These are phyloP conservation scores for Empis stercorea DNA, from an alignment of 2,888 invertebrate species.

Conservation along the genomic window DNA sequence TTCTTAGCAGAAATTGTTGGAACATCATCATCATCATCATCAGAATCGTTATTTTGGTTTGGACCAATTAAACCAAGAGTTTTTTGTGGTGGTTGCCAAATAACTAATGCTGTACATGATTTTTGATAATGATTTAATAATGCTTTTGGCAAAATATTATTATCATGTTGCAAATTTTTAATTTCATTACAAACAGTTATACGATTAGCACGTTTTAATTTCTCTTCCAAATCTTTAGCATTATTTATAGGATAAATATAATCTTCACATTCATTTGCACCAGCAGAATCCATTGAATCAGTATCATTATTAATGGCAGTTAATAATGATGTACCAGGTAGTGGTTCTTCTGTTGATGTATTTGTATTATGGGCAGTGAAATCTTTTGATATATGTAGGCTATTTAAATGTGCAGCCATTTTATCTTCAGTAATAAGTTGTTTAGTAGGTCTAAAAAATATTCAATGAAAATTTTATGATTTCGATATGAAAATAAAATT, in stretches of 20 bases:
- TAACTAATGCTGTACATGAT: slow-evolving; percentile 65
- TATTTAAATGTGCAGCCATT: slow-evolving; percentile 67
- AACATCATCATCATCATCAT: too few relatives aligned
- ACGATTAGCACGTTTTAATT: slow-evolving; percentile 39
- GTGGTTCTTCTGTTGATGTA: background rate
- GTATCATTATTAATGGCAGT: slow-evolving; percentile 1
- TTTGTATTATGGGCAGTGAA: slow-evolving; percentile 18
- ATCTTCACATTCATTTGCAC: background rate
- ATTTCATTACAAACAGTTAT: slow-evolving; percentile 59
- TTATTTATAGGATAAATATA: slow-evolving; percentile 17
- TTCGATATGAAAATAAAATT: background rate
- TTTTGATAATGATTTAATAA: slow-evolving; percentile 52
- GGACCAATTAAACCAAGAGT: too few relatives aligned
- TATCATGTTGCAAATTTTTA: slow-evolving; percentile 42
- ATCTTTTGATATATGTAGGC: slow-evolving; percentile 54
- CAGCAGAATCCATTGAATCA: background rate
- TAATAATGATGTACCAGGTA: slow-evolving; percentile 1
- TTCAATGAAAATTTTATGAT: too few relatives aligned
- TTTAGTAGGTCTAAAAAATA: slow-evolving; percentile 43
- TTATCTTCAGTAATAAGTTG: slow-evolving; percentile 73
- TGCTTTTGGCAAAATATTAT: slow-evolving; percentile 52
- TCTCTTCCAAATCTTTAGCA: slow-evolving; percentile 29
- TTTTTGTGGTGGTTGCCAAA: slow-evolving; percentile 58
- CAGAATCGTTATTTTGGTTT: too few relatives aligned
- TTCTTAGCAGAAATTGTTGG: too few relatives aligned